Percentiles rank a stretch among this genome's conserved stretches.
Conservation (phyloP, 2,113 vertebrate species). For the Arizona elegans region DNA sequence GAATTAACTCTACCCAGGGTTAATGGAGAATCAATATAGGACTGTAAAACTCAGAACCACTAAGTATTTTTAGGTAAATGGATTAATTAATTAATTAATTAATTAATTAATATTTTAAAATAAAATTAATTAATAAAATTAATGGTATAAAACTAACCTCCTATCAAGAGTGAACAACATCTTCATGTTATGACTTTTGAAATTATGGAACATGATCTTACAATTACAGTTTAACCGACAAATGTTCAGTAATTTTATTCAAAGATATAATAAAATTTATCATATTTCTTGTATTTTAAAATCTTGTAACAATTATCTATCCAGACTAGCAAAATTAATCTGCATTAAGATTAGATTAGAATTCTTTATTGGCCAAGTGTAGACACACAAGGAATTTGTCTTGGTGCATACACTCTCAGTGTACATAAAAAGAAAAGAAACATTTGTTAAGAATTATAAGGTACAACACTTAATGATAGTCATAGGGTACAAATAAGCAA, state of each 20-base stretch:
- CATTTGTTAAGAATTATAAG: no score
- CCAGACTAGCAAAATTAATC: neutral
- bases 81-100: neutral
- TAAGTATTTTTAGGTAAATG: neutral
- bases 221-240: neutral
- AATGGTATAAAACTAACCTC: neutral
- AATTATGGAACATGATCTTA: neutral
- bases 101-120: neutral
- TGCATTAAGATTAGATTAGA: neutral
- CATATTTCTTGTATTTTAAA: neutral
- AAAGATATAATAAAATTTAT: neutral
- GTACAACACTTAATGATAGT: no score
- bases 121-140: neutral
- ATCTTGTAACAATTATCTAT: neutral
- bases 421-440: no score
- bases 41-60: neutral
- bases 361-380: no score
- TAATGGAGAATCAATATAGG: neutral
- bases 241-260: neutral
- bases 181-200: neutral
- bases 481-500: no score
- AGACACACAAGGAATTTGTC: no score
- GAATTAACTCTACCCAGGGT: neutral
- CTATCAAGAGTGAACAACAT: neutral
- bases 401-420: no score